These are phyloP conservation scores for Heliothis subflexa DNA, from an alignment of 1,140 invertebrate species.

Conservation along the genomic window DNA sequence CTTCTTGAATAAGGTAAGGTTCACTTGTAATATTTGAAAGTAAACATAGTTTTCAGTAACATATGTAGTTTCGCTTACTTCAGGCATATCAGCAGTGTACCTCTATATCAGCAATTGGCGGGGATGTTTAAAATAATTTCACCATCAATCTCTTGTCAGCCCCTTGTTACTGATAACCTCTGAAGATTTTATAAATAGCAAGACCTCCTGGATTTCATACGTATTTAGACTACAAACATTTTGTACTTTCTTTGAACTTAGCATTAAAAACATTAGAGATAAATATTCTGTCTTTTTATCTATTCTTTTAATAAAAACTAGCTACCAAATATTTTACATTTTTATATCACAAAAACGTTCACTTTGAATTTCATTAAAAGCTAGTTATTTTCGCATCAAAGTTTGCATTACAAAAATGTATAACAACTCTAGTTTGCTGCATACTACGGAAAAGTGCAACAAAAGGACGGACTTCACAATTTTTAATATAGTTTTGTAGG, in stretches of 20 bases:
- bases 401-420: slow-evolving; percentile 12
- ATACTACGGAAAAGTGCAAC: background rate
- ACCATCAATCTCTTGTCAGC: background rate
- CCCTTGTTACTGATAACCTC: background rate
- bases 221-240: background rate
- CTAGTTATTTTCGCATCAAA: slow-evolving; percentile 9
- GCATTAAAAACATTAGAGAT: too few species aligned
- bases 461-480: slow-evolving; percentile 27
- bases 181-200: background rate
- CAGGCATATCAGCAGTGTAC: background rate
- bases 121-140: background rate
- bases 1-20: too few species aligned
- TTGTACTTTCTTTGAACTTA: background rate
- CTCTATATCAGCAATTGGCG: background rate
- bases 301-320: background rate
- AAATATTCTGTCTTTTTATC: background rate
- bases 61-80: too few species aligned
- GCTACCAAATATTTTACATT: background rate
- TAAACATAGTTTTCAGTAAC: too few species aligned
- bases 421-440: slow-evolving; percentile 1
- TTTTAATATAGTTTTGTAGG: slow-evolving; percentile 40
- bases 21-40: too few species aligned
- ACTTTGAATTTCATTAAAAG: slow-evolving; percentile 18
- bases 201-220: background rate
- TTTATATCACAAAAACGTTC: background rate